phyloP scores from a whole-genome alignment of 2,113 vertebrate species.

The Scomber scombrus region DNA sequence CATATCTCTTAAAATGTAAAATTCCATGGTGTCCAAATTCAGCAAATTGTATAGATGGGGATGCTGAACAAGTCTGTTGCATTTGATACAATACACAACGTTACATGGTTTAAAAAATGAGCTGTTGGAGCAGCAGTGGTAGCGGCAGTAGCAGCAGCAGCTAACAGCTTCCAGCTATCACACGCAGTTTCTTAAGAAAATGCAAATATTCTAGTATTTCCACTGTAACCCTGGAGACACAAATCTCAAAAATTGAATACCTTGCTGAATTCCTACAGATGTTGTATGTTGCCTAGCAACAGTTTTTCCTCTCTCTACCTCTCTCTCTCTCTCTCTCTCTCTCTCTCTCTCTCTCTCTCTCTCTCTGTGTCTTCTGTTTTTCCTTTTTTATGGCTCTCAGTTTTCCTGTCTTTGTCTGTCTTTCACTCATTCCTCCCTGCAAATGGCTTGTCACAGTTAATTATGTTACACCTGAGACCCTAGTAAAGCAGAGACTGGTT shows the following conservation, averaged over 20 bases:
- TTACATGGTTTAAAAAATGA: too few relatives aligned
- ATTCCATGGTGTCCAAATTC: too few relatives aligned
- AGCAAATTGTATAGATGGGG: too few relatives aligned
- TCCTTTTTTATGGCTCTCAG: constrained; percentile 50
- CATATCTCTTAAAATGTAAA: too few relatives aligned
- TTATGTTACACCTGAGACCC: constrained; percentile 79
- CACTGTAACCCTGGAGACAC: constrained; percentile 84
- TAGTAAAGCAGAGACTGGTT: constrained; percentile 76
- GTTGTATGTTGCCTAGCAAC: constrained; percentile 88
- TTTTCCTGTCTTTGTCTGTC: constrained; percentile 69
- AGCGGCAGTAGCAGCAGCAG: too few relatives aligned
- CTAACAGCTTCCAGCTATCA: too few relatives aligned
- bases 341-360: too few relatives aligned
- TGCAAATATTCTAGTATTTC: constrained; percentile 45
- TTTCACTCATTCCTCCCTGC: constrained; percentile 58
- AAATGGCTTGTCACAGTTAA: constrained; percentile 79
- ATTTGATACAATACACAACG: too few relatives aligned
- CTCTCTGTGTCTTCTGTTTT: constrained; percentile 56
- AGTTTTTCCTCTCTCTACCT: constrained; percentile 64
- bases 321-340: constrained; percentile 26
- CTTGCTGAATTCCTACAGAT: constrained; percentile 84
- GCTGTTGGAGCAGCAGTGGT: too few relatives aligned
- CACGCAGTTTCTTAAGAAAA: too few relatives aligned
- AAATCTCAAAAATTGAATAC: constrained; percentile 81
- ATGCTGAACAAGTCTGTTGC: too few relatives aligned